Conservation (phyloP, 2,797 vertebrate species). For the Orientallactaga sibirica region DNA sequence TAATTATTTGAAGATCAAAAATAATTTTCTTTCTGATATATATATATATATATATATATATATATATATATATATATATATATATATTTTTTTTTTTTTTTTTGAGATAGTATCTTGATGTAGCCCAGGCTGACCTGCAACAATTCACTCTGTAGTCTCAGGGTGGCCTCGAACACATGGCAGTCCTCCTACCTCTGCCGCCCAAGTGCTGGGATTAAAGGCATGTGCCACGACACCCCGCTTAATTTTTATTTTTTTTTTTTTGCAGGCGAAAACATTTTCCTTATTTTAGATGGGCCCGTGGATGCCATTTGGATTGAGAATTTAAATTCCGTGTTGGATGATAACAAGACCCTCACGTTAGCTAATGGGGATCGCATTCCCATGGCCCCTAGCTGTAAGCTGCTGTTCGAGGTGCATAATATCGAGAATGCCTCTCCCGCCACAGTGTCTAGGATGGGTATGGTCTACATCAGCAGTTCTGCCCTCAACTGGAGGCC, state of each 20-base stretch:
- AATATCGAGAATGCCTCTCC: constrained; percentile 91
- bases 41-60: background rate
- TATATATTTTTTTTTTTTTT: no score
- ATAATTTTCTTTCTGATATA: background rate
- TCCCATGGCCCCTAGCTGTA: constrained; percentile 89
- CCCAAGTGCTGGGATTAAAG: no score
- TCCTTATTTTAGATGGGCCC: constrained; percentile 90
- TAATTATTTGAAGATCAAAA: background rate
- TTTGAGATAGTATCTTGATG: no score
- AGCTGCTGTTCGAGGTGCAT: constrained; percentile 90
- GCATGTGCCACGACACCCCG: no score
- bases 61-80: no score
- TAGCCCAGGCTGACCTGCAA: no score
- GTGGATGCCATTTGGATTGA: constrained; percentile 91
- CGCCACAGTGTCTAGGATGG: constrained; percentile 90
- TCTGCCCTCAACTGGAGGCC: constrained; percentile 89
- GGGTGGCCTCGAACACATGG: no score
- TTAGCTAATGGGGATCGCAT: constrained; percentile 90
- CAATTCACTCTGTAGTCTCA: no score
- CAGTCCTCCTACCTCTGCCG: no score
- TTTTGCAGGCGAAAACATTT: constrained; percentile 88
- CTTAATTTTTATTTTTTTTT: no score
- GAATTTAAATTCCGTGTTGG: constrained; percentile 90
- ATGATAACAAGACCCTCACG: constrained; percentile 90
- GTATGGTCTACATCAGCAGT: constrained; percentile 91